Percentiles rank a stretch among this genome's conserved stretches.
Conservation (phyloP, 2,888 invertebrate genomes). For the Miltochrista miniata region DNA sequence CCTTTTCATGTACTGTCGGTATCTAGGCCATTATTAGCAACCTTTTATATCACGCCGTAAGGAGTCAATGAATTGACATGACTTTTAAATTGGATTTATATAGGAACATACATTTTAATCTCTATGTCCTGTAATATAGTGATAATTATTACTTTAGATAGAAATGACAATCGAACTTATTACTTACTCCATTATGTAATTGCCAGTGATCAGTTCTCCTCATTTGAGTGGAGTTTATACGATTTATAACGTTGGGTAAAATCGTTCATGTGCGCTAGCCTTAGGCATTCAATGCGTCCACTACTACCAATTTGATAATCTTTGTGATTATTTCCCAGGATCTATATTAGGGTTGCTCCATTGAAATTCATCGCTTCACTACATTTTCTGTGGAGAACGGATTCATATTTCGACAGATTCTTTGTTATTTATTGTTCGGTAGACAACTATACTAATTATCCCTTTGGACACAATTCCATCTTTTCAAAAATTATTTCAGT, state of each 20-base stretch:
- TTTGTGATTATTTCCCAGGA: constrained; percentile 40
- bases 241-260: constrained; percentile 31
- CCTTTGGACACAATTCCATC: too few relatives aligned
- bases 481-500: too few relatives aligned
- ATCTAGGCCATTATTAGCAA: too few relatives aligned
- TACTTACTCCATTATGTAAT: constrained; percentile 28
- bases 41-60: too few relatives aligned
- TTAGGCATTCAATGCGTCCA: constrained; percentile 38
- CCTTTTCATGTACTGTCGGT: too few relatives aligned
- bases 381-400: constrained; percentile 28
- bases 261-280: constrained; percentile 35
- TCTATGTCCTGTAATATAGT: too few relatives aligned
- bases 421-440: neutral
- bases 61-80: too few relatives aligned
- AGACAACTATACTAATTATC: too few relatives aligned
- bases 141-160: too few relatives aligned
- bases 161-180: too few relatives aligned
- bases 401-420: constrained; percentile 9
- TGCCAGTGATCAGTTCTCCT: constrained; percentile 17
- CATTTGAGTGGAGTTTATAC: constrained; percentile 11
- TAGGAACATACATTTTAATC: too few relatives aligned
- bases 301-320: constrained; percentile 45
- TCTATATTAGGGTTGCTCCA: constrained; percentile 29
- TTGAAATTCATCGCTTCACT: constrained; percentile 27
- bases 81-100: too few relatives aligned